Base-by-base conservation (phyloP, 2,888 invertebrate genomes). In the Danaus chrysippus region DNA sequence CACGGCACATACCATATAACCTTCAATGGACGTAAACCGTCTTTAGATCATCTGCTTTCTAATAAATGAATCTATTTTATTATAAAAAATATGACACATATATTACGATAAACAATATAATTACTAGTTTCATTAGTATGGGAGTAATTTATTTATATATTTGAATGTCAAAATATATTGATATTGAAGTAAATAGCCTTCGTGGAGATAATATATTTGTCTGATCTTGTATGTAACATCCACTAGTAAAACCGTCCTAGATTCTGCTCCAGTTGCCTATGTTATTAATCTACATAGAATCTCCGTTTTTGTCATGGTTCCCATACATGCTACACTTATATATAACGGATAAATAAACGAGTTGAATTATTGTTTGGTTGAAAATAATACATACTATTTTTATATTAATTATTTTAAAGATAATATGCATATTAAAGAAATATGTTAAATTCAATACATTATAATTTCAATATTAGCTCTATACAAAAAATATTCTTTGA, bases 201-300 rank as follows among this genome's bases (percentile, higher is more conserved):
- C 8, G 23, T 34, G 23, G 23, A 34, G 1, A 23, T 23, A 5
- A 23, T 23, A 23, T 34, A 34, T 34, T 34, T 34, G 3, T 34
- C 3, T 34, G 23, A 34, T 5, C 3, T 34, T 5, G 23, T 34
- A 6, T 34, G 6, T 34, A 34, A 34, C 23, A 34, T 34, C 15
- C 41, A 43, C 41, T 41, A 19, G n/a, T 55, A 23, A 60, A 54
- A 54, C 12, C 54, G 60, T 23, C 60, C 60, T 11, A 54, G 10
- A 17, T 49, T 9, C 34, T 60, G 49, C 49, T 34, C 59, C 54
- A 54, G 42, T 46, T 59, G 15, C 12, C 59, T 59, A 42, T 53
- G 17, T 44, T 55, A 55, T 46, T 59, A 60, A 17, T 17, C 60
- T 60, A 60, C 49, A 60, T 60, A 46, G 3, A 46, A n/a, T 56